Evolutionary conservation across 2,888 invertebrate species (phyloP).

Genomic region (Platypus cylindrus): DNA sequence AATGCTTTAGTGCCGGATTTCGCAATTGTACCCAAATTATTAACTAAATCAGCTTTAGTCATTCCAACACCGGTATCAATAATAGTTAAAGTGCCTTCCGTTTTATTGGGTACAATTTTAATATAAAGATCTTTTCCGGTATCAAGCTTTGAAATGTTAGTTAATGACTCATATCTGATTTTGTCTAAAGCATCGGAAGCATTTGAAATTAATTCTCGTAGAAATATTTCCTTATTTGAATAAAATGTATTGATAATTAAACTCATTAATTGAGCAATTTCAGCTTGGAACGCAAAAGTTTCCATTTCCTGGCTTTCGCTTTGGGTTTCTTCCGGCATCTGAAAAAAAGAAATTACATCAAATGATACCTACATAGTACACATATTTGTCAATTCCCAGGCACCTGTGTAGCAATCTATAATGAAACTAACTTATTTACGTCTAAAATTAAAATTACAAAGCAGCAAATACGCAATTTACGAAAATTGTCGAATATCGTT

Average conservation of each 20-base stretch:
- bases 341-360: constrained; percentile 26
- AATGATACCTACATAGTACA: too few relatives aligned
- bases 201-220: constrained; percentile 97
- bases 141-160: constrained; percentile 88
- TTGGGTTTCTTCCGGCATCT: constrained; percentile 83
- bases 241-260: constrained; percentile 99
- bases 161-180: constrained; percentile 92
- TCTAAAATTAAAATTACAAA: too few relatives aligned
- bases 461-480: too few relatives aligned
- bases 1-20: constrained; percentile 99
- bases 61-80: constrained; percentile 96
- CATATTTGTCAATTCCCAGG: too few relatives aligned
- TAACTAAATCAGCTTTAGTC: constrained; percentile 98
- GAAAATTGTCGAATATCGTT: too few relatives aligned
- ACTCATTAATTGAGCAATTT: constrained; percentile 99
- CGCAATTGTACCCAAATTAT: constrained; percentile 97
- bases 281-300: constrained; percentile 99
- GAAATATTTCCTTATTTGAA: constrained; percentile 99
- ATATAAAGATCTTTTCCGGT: constrained; percentile 89
- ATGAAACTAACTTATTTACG: too few relatives aligned
- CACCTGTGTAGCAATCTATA: too few relatives aligned
- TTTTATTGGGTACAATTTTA: constrained; percentile 93
- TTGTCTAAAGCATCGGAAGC: constrained; percentile 89
- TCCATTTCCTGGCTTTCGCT: constrained; percentile 70
- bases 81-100: constrained; percentile 87